phyloP scores from a whole-genome alignment of 2,113 vertebrate species.

The Psephotus haematonotus region DNA sequence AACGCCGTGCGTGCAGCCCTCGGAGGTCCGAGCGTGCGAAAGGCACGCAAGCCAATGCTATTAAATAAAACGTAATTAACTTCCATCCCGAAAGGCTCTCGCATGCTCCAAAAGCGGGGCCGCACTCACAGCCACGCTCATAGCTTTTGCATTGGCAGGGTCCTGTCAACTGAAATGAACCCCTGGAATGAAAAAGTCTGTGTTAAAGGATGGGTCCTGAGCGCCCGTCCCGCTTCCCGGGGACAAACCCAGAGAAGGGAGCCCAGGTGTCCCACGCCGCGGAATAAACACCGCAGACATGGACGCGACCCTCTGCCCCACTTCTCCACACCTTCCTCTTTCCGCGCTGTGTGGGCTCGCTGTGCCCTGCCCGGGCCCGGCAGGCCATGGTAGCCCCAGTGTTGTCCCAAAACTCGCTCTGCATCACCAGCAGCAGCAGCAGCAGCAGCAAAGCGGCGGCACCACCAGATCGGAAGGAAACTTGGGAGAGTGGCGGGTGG shows the following conservation, averaged over 20 bases:
- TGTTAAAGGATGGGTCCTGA: neutral
- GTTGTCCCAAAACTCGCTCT: neutral
- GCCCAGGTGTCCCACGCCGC: neutral
- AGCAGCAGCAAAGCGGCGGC: neutral
- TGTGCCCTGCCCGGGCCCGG: neutral
- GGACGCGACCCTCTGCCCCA: neutral
- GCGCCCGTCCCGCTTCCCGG: neutral
- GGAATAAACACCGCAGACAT: neutral
- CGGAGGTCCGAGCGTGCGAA: neutral
- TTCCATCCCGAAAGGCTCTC: neutral
- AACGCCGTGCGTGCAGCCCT: neutral
- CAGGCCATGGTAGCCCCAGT: neutral
- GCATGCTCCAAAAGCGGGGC: neutral
- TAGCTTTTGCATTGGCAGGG: neutral
- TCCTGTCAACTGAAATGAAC: neutral
- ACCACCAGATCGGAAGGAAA: neutral
- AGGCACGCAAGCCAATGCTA: neutral
- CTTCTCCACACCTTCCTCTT: neutral
- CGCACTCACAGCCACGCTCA: neutral
- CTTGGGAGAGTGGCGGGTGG: neutral
- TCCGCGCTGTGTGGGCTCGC: neutral
- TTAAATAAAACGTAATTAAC: neutral
- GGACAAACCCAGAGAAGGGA: neutral
- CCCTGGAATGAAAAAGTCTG: neutral
- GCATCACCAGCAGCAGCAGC: neutral